Conservation (phyloP, 2,113 vertebrate species). For the Indri indri region DNA sequence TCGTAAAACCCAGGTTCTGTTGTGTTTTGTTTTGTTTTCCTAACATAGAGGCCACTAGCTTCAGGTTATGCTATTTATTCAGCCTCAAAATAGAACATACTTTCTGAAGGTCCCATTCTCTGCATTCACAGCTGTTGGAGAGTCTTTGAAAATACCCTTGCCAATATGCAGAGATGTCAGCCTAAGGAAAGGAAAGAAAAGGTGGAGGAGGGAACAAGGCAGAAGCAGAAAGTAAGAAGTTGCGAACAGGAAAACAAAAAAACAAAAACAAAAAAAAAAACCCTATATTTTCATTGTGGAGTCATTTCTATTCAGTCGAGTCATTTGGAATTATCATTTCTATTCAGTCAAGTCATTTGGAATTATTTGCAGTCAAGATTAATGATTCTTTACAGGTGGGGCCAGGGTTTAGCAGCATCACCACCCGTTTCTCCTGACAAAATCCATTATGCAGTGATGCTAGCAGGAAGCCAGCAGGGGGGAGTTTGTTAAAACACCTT, state of each 20-base stretch:
- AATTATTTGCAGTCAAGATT: conserved; percentile 49
- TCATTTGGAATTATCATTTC: conserved; percentile 57
- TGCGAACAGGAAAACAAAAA: neutral
- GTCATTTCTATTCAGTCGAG: conserved; percentile 51
- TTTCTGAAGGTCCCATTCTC: conserved; percentile 52
- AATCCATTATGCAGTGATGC: neutral
- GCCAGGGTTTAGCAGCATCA: neutral
- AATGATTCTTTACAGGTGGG: conserved; percentile 17
- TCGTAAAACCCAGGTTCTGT: conserved; percentile 13
- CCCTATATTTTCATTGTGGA: conserved; percentile 20
- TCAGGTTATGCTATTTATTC: conserved; percentile 59
- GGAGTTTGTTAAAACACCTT: conserved; percentile 25
- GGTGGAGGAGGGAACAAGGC: neutral
- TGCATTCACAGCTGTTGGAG: neutral
- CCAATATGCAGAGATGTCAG: neutral
- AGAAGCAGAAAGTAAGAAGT: conserved; percentile 23
- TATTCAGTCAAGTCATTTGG: conserved; percentile 4
- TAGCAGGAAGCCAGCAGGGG: neutral
- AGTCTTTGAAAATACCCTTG: conserved; percentile 52
- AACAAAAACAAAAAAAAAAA: neutral
- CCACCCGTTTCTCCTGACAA: conserved; percentile 46
- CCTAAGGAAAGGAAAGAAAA: neutral
- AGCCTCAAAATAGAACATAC: conserved; percentile 54
- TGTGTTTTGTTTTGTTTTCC: conserved; percentile 42
- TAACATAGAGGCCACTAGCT: conserved; percentile 26